A percentile compares a stretch with the other conserved stretches of the same genome.
phyloP scores from a whole-genome alignment of 2,113 vertebrate genomes.

The Eulemur macaco region DNA sequence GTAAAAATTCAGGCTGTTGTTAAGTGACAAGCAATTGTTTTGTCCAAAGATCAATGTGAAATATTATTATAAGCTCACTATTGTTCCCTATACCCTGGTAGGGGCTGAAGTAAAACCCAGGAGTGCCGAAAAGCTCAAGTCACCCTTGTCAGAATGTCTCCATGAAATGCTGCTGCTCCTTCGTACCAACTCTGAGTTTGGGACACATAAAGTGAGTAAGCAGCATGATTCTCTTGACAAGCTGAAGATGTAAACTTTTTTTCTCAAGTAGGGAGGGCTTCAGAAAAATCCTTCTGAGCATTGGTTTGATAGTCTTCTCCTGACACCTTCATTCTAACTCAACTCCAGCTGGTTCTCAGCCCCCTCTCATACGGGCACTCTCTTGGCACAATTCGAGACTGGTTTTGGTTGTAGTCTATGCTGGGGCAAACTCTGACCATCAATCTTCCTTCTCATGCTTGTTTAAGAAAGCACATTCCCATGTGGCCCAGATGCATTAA shows the following conservation, averaged over 20 bases:
- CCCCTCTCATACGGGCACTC: background rate
- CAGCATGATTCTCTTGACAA: background rate
- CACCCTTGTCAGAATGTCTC: background rate
- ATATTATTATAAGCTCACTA: background rate
- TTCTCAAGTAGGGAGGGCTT: background rate
- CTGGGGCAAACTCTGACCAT: background rate
- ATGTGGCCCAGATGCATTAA: background rate
- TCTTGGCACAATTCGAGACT: no score
- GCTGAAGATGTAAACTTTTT: background rate
- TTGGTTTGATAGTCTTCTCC: background rate
- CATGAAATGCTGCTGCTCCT: background rate
- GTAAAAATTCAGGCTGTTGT: background rate
- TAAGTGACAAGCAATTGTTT: background rate
- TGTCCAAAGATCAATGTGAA: background rate
- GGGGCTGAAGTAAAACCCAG: background rate
- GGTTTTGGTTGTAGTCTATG: no score
- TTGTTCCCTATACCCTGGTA: background rate
- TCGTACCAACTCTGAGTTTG: background rate
- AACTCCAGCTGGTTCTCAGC: background rate
- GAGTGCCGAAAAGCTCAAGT: background rate
- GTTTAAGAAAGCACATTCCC: background rate
- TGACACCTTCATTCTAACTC: background rate
- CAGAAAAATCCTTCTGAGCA: background rate
- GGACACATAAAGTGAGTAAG: background rate
- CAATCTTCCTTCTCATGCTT: background rate